These are phyloP conservation scores for Chrysolina haemoptera DNA, from an alignment of 2,888 invertebrate species.

Conservation along the genomic window DNA sequence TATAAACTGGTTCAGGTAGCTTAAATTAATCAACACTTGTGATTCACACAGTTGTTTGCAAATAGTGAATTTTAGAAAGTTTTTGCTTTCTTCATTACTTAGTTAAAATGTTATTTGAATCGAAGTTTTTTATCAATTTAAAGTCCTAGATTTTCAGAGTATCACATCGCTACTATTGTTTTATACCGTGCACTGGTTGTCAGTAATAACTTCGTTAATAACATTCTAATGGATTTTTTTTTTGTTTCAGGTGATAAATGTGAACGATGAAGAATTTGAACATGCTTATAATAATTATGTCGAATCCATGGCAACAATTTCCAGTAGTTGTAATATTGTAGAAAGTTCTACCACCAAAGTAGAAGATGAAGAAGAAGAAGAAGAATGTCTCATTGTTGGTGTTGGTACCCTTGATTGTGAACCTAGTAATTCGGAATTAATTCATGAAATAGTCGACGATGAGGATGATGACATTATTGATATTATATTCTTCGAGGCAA, in stretches of 20 bases:
- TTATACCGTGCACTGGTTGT: neutral
- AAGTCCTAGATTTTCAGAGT: no score
- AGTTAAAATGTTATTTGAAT: no score
- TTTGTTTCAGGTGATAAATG: neutral
- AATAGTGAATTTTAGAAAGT: no score
- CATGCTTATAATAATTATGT: slow-evolving; percentile 35
- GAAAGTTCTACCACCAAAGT: slow-evolving; percentile 12
- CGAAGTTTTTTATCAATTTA: no score
- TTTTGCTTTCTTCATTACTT: no score
- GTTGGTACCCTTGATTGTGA: slow-evolving; percentile 33
- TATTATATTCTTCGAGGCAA: slow-evolving; percentile 30
- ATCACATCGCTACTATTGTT: no score
- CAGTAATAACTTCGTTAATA: neutral
- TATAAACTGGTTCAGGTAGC: no score
- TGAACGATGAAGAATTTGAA: slow-evolving; percentile 41
- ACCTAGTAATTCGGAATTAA: slow-evolving; percentile 34
- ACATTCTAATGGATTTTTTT: neutral
- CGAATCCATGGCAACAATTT: slow-evolving; percentile 23
- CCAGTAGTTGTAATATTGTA: neutral
- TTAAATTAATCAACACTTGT: no score
- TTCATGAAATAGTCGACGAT: slow-evolving; percentile 50
- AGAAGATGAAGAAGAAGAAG: slow-evolving; percentile 46
- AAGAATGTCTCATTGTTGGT: slow-evolving; percentile 47
- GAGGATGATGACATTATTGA: slow-evolving; percentile 48
- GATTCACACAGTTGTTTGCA: no score